These are phyloP conservation scores for Brachypteracias leptosomus DNA, from an alignment of 2,113 vertebrate species.

Conservation along the genomic window DNA sequence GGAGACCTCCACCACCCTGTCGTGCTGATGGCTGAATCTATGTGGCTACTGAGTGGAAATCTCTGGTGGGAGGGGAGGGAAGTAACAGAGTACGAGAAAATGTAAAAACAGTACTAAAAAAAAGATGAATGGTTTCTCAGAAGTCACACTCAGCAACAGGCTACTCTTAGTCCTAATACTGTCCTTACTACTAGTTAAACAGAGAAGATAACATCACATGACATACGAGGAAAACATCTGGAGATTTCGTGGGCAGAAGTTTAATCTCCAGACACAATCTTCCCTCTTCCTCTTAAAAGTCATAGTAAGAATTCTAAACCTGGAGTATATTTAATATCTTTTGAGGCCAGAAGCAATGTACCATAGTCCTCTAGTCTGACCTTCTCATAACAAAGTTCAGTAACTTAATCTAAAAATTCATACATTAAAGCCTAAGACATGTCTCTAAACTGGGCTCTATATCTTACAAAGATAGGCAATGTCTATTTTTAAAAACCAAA, in stretches of 20 bases:
- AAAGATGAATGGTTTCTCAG: not conserved
- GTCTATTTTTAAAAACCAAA: slow-evolving; percentile 15
- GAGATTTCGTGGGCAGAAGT: not conserved
- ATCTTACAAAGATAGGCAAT: not conserved
- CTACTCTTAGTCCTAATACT: not conserved
- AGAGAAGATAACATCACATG: not conserved
- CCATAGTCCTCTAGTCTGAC: not conserved
- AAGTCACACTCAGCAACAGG: not conserved
- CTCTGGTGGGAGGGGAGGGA: not conserved
- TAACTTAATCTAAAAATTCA: slow-evolving; percentile 24
- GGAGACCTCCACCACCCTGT: not conserved
- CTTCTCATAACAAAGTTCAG: not conserved
- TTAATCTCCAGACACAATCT: not conserved
- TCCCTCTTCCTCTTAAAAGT: not conserved
- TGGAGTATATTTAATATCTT: not conserved
- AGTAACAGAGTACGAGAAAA: not conserved
- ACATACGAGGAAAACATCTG: not conserved
- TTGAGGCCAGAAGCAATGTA: not conserved
- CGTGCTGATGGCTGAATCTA: not conserved
- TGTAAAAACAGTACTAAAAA: not conserved
- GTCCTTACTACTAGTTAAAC: not conserved
- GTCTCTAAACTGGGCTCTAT: not conserved
- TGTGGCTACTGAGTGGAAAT: not conserved
- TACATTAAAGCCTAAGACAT: not conserved
- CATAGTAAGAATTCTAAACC: not conserved